Percentiles rank a stretch among this genome's conserved stretches.
Conservation (phyloP, 2,113 vertebrate species). For the Clarias magur region DNA sequence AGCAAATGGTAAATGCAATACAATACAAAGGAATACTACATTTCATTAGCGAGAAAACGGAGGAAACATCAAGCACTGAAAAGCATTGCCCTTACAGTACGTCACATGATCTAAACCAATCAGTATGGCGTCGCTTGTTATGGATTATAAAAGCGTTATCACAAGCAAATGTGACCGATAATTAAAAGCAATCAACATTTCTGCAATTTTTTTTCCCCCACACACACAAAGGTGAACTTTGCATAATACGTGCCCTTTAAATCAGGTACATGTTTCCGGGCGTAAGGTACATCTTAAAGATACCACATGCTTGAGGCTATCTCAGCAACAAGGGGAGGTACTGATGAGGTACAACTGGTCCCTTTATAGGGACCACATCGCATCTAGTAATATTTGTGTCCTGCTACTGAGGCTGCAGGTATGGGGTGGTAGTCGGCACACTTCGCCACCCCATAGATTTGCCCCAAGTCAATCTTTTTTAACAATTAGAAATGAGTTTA, state of each 20-base stretch:
- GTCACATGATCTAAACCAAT: background rate
- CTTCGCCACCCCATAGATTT: background rate
- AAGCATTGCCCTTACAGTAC: background rate
- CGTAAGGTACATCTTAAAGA: background rate
- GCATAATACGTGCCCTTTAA: background rate
- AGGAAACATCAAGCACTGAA: background rate
- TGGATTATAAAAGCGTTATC: background rate
- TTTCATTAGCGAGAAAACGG: background rate
- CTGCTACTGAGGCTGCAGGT: background rate
- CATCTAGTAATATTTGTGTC: no score
- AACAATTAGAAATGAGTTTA: conserved; percentile 57
- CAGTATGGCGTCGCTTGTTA: background rate
- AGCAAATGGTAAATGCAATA: background rate
- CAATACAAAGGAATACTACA: background rate
- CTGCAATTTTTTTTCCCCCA: no score
- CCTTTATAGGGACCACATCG: background rate
- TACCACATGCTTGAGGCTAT: background rate
- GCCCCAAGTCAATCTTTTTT: conserved; percentile 41
- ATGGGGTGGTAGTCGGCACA: background rate
- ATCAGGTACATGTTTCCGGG: background rate
- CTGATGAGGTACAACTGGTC: background rate
- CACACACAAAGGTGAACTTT: no score
- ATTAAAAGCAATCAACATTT: background rate
- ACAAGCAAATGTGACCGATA: background rate
- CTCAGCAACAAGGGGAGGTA: background rate